These are phyloP conservation scores for Melanotaenia pygmaea DNA, from an alignment of 2,797 vertebrate species.

Conservation along the genomic window DNA sequence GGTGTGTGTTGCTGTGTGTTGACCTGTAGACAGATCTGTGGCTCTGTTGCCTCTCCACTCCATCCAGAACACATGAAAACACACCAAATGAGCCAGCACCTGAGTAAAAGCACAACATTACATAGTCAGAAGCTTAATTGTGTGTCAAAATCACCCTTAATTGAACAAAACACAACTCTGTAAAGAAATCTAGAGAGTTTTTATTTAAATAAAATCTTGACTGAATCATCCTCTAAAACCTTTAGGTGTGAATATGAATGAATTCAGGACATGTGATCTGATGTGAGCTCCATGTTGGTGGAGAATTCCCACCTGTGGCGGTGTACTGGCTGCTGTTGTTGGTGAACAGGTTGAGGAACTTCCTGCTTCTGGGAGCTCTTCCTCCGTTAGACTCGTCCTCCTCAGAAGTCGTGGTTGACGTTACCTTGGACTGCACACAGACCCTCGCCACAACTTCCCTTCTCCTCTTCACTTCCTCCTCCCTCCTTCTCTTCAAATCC, in stretches of 20 bases:
- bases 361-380: constrained; percentile 87
- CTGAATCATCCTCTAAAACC: no score
- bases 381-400: constrained; percentile 60
- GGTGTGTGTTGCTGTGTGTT: constrained; percentile 14
- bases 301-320: constrained; percentile 87
- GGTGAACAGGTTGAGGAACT: constrained; percentile 95
- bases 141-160: neutral
- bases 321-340: constrained; percentile 85
- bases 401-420: constrained; percentile 85
- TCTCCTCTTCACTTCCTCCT: constrained; percentile 72
- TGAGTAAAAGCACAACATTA: constrained; percentile 60
- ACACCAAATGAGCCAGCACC: constrained; percentile 93
- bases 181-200: neutral
- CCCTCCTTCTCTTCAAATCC: constrained; percentile 75
- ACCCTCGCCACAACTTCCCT: constrained; percentile 75
- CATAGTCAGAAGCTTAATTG: neutral
- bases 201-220: no score
- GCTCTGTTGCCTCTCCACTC: constrained; percentile 93
- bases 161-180: neutral
- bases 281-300: neutral
- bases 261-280: neutral
- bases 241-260: no score
- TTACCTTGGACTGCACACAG: constrained; percentile 84
- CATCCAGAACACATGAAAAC: constrained; percentile 93
- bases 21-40: constrained; percentile 96